Evolutionary conservation across 1,140 invertebrate genomes (phyloP).

Genomic region (Atta texana): DNA sequence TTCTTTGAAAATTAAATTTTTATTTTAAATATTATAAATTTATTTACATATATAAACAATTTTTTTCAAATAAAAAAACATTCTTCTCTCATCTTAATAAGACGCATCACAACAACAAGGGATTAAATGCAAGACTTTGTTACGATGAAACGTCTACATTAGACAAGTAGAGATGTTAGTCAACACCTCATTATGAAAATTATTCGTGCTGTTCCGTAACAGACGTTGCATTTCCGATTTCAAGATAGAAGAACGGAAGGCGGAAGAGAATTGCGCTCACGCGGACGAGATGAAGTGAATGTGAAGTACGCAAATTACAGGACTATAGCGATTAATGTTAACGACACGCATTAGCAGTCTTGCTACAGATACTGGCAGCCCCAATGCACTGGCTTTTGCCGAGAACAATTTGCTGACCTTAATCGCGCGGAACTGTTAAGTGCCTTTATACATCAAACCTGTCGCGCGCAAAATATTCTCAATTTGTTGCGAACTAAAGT

Average conservation of each 20-base stretch:
- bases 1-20: not conserved
- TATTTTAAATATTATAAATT: not conserved
- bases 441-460: conserved; percentile 52
- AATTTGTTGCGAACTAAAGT: not conserved
- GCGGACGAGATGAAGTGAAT: conserved; percentile 54
- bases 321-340: conserved; percentile 79
- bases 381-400: conserved; percentile 52
- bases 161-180: conserved; percentile 16
- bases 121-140: not conserved
- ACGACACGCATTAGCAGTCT: conserved; percentile 79
- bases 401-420: conserved; percentile 61
- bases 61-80: not conserved
- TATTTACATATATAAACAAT: not conserved
- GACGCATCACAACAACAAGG: not conserved
- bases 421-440: conserved; percentile 66
- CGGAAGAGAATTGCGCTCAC: not conserved
- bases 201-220: conserved; percentile 71
- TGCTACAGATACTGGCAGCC: conserved; percentile 62
- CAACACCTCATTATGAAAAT: conserved; percentile 80
- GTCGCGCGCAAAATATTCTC: conserved; percentile 38
- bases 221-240: conserved; percentile 54
- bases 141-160: not conserved
- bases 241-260: conserved; percentile 28
- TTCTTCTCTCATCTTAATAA: not conserved
- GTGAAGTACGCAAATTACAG: conserved; percentile 80